Conservation (phyloP, 2,113 vertebrate species). For the Trichomycterus rosablanca region DNA sequence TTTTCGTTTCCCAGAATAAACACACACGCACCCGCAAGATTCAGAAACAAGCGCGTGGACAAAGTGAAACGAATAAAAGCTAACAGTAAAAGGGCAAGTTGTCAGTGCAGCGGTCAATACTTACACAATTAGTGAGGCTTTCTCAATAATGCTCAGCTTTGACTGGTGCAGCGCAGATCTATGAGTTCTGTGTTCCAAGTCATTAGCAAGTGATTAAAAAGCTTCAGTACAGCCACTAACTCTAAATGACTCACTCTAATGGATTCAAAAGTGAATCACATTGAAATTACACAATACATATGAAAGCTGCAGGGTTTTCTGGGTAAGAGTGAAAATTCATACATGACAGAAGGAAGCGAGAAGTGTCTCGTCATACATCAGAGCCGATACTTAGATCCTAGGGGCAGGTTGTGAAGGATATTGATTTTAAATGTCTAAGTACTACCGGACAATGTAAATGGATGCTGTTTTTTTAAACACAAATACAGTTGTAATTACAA, state of each 20-base stretch:
- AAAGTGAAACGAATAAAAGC: conserved; percentile 15
- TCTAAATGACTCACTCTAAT: conserved; percentile 16
- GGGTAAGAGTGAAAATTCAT: conserved; percentile 13
- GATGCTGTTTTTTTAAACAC: background rate
- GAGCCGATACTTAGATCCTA: background rate
- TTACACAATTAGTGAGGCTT: conserved; percentile 29
- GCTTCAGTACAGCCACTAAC: background rate
- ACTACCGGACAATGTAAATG: too few relatives aligned
- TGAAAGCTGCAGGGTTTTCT: too few relatives aligned
- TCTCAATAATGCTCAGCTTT: conserved; percentile 26
- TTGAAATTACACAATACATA: conserved; percentile 2
- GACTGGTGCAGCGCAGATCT: conserved; percentile 10
- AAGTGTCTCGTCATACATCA: background rate
- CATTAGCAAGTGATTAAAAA: conserved; percentile 23
- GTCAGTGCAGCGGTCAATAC: conserved; percentile 21
- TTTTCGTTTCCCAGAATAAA: background rate
- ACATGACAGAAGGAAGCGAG: background rate
- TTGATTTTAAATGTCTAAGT: too few relatives aligned
- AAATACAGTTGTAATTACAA: too few relatives aligned
- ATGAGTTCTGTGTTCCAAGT: conserved; percentile 12
- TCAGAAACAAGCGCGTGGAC: background rate
- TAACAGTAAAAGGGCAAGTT: conserved; percentile 22
- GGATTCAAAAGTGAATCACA: conserved; percentile 8
- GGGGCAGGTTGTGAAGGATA: too few relatives aligned
- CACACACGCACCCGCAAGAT: background rate